Conservation (phyloP, 1,140 invertebrate species). For the Tetramorium alpestre region DNA sequence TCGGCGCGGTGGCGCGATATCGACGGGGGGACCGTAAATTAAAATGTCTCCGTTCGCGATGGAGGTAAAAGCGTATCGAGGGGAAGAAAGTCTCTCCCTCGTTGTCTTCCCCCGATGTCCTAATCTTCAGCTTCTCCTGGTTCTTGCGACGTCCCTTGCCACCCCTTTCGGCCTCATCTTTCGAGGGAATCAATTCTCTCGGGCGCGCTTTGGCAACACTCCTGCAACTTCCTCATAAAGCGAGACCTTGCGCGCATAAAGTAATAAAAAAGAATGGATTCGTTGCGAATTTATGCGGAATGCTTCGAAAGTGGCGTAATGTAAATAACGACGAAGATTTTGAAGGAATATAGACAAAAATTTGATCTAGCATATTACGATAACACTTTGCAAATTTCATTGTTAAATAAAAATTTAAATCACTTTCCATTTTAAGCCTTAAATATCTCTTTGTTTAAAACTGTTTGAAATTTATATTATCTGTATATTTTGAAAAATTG, state of each 20-base stretch:
- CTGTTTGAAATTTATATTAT: not conserved
- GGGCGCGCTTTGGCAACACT: slow-evolving; percentile 68
- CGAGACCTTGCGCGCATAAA: not conserved
- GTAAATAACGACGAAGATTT: not conserved
- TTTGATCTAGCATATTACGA: not conserved
- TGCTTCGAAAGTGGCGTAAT: not conserved
- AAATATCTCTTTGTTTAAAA: not conserved
- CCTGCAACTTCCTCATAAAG: slow-evolving; percentile 63
- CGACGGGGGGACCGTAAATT: slow-evolving; percentile 76
- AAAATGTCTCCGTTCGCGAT: slow-evolving; percentile 74
- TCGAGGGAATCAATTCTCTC: slow-evolving; percentile 72
- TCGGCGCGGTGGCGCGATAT: slow-evolving; percentile 63
- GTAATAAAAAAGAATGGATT: not conserved
- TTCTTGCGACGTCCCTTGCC: slow-evolving; percentile 19
- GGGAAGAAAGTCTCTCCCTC: slow-evolving; percentile 42
- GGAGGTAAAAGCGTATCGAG: slow-evolving; percentile 54
- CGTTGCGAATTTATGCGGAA: not conserved
- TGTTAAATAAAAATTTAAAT: not conserved
- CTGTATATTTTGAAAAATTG: not conserved
- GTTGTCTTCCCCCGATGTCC: slow-evolving; percentile 8
- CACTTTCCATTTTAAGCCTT: not conserved
- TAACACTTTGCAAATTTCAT: not conserved
- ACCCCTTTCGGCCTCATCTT: slow-evolving; percentile 56
- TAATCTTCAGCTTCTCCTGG: slow-evolving; percentile 53
- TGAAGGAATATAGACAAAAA: not conserved